A percentile compares a stretch with the other conserved stretches of the same genome.
Evolutionary conservation across 2,113 vertebrate species (phyloP).

Genomic region (Rhineura floridana): DNA sequence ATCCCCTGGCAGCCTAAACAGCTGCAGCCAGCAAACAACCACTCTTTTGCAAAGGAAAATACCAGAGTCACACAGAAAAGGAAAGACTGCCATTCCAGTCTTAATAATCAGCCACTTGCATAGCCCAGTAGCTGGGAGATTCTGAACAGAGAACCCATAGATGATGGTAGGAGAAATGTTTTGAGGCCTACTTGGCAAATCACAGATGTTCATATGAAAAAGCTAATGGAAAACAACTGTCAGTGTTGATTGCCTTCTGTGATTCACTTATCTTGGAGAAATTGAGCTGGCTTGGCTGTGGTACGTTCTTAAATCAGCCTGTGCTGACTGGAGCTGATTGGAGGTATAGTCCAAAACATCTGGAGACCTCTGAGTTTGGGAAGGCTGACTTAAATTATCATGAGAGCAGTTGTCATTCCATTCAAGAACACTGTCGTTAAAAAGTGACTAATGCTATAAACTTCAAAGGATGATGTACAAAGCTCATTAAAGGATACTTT

Average conservation of each 20-base stretch:
- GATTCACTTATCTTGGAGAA: background rate
- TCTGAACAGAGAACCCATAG: background rate
- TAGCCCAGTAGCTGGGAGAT: background rate
- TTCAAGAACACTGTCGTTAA: background rate
- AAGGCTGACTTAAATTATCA: background rate
- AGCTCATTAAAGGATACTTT: background rate
- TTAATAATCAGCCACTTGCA: background rate
- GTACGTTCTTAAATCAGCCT: background rate
- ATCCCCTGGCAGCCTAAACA: background rate
- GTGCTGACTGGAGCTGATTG: too few relatives aligned
- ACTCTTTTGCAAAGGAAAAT: background rate
- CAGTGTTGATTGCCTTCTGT: background rate
- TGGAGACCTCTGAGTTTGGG: too few relatives aligned
- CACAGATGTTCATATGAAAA: background rate
- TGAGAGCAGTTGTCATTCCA: background rate
- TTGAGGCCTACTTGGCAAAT: background rate
- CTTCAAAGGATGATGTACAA: background rate
- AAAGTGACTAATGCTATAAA: background rate
- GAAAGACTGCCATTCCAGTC: background rate
- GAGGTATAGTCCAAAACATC: too few relatives aligned
- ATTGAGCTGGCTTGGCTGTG: background rate
- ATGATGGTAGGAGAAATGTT: background rate
- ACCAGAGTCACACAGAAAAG: background rate
- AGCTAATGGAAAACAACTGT: background rate
- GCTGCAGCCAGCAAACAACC: background rate